Percentiles rank a stretch among this genome's conserved stretches.
Conservation (phyloP, 2,113 vertebrate species). For the Tachycineta bicolor region DNA sequence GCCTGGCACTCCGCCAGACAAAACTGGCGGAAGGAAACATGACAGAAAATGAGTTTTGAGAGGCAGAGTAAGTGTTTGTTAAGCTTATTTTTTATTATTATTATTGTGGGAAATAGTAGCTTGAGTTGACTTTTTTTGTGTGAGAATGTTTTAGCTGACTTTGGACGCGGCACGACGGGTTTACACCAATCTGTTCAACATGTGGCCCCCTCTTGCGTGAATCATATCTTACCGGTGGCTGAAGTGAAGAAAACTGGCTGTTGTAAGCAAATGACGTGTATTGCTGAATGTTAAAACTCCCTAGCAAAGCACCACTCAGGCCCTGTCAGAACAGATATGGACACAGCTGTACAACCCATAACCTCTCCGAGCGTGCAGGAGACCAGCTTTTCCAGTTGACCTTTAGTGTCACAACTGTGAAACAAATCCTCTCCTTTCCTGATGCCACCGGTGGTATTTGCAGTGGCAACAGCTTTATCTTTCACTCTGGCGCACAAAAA, state of each 20-base stretch:
- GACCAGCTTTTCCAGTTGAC: conserved; percentile 56
- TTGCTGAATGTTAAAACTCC: conserved; percentile 54
- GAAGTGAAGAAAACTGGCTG: conserved; percentile 49
- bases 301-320: conserved; percentile 22
- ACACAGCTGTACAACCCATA: not conserved
- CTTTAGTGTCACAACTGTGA: conserved; percentile 42
- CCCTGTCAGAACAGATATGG: conserved; percentile 66
- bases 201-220: conserved; percentile 60
- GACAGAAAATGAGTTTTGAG: conserved; percentile 38
- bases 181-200: conserved; percentile 36
- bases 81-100: conserved; percentile 54
- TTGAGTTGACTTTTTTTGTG: conserved; percentile 51
- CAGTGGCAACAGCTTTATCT: not conserved
- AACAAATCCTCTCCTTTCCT: not conserved
- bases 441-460: not conserved
- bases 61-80: conserved; percentile 32
- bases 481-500: not conserved
- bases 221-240: conserved; percentile 54
- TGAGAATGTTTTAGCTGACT: conserved; percentile 63
- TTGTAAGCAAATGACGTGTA: conserved; percentile 64
- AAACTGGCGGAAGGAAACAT: conserved; percentile 32
- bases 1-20: not conserved
- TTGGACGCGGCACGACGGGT: not conserved
- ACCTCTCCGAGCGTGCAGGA: not conserved
- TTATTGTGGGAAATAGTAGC: conserved; percentile 56